Percentiles rank a stretch among this genome's conserved stretches.
Evolutionary conservation across 2,113 vertebrate species (phyloP).

Genomic region (Chaetura pelagica): DNA sequence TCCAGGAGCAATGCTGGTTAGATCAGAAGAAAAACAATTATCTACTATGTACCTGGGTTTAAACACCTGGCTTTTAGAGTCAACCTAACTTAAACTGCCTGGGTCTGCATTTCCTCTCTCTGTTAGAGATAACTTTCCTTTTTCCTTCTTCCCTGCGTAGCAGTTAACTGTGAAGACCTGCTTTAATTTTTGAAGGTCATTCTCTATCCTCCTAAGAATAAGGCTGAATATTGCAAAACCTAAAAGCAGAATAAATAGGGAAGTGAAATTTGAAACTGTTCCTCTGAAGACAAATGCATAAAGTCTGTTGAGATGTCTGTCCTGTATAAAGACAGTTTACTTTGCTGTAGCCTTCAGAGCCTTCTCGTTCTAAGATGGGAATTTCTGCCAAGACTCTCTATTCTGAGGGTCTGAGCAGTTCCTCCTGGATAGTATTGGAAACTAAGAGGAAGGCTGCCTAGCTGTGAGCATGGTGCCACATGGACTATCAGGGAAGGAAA

Average conservation of each 20-base stretch:
- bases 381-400: background rate
- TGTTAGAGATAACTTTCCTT: background rate
- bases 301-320: background rate
- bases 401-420: background rate
- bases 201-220: background rate
- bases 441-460: too few species aligned
- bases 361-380: too few species aligned
- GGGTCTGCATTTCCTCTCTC: background rate
- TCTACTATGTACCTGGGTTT: accelerated
- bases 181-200: background rate
- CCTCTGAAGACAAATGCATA: background rate
- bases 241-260: background rate
- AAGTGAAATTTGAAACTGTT: background rate
- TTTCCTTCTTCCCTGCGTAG: background rate
- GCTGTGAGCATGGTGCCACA: accelerated
- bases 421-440: background rate
- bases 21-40: background rate
- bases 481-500: background rate
- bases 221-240: background rate
- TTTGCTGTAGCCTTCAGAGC: background rate
- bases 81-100: background rate
- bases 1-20: background rate
- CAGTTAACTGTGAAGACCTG: background rate
- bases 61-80: background rate
- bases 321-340: background rate